Conservation (phyloP, 2,113 vertebrate genomes). For the Lampris incognitus region DNA sequence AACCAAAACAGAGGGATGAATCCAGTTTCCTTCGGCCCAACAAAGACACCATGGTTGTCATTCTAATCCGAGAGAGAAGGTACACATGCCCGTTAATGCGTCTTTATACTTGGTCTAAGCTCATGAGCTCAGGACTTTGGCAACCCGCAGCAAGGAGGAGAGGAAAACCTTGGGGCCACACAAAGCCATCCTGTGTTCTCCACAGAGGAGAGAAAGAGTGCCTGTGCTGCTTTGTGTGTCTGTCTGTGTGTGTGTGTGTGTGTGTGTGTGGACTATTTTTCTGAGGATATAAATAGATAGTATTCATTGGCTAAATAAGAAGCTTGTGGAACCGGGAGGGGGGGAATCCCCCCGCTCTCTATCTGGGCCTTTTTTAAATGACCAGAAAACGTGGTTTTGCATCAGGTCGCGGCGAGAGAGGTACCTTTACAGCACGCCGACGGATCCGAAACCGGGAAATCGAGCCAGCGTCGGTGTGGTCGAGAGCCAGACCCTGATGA, state of each 20-base stretch:
- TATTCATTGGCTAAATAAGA: constrained; percentile 65
- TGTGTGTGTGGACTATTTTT: constrained; percentile 56
- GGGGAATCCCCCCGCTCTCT: constrained; percentile 20
- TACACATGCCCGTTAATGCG: constrained; percentile 41
- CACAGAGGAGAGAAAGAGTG: constrained; percentile 49
- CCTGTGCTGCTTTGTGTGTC: constrained; percentile 43
- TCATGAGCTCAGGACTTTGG: constrained; percentile 46
- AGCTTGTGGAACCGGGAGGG: constrained; percentile 42
- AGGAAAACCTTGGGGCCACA: constrained; percentile 58
- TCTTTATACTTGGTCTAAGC: constrained; percentile 55
- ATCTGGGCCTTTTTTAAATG: constrained; percentile 8
- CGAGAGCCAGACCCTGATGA: no score
- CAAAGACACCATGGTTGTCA: constrained; percentile 26
- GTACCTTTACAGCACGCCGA: no score
- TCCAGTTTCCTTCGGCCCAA: constrained; percentile 7
- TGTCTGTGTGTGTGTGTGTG: not conserved
- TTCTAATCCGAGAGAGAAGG: constrained; percentile 29
- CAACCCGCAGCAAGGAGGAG: constrained; percentile 28
- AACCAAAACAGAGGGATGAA: not conserved
- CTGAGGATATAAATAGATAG: constrained; percentile 71
- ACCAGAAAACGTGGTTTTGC: not conserved
- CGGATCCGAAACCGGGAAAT: no score
- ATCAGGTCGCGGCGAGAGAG: not conserved
- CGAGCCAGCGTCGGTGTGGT: no score
- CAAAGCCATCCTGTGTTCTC: constrained; percentile 71